A percentile compares a stretch with the other conserved stretches of the same genome.
Conservation (phyloP, 37 sponge, comb jelly and placozoan species). For the Petrosia ficiformis region DNA sequence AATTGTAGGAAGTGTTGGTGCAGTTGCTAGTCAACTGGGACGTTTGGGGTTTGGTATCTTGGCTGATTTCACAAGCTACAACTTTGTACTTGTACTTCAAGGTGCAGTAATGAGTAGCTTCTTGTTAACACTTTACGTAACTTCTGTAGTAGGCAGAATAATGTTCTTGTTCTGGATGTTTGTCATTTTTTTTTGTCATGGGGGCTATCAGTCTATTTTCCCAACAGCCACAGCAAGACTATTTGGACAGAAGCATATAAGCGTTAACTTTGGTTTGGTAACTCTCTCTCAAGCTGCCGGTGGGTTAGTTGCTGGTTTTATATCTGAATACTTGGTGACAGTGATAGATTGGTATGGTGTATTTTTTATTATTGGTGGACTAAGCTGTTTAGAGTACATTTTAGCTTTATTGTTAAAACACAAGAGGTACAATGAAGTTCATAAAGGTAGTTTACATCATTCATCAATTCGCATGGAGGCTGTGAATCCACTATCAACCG, state of each 20-base stretch:
- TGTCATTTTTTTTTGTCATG: slow-evolving; percentile 78
- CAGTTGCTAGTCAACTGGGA: slow-evolving; percentile 53
- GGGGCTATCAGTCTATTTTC: slow-evolving; percentile 68
- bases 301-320: slow-evolving; percentile 25
- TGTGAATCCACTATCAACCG: no score
- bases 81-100: slow-evolving; percentile 45
- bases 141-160: slow-evolving; percentile 10
- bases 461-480: neutral
- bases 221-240: slow-evolving; percentile 57
- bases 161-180: slow-evolving; percentile 77
- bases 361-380: slow-evolving; percentile 29
- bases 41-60: slow-evolving; percentile 70
- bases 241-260: slow-evolving; percentile 63
- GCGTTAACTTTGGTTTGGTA: slow-evolving; percentile 72
- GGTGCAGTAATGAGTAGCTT: slow-evolving; percentile 31
- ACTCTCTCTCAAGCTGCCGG: slow-evolving; percentile 49
- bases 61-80: slow-evolving; percentile 61
- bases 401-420: slow-evolving; percentile 35
- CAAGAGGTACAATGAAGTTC: slow-evolving; percentile 32
- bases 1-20: slow-evolving; percentile 32
- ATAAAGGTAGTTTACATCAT: neutral
- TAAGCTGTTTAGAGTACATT: slow-evolving; percentile 21
- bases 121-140: slow-evolving; percentile 39
- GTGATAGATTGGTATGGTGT: slow-evolving; percentile 23
- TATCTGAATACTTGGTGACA: slow-evolving; percentile 12